These are phyloP conservation scores for Gallinago nigripennis DNA, from an alignment of 2,797 vertebrate genomes.

Conservation along the genomic window DNA sequence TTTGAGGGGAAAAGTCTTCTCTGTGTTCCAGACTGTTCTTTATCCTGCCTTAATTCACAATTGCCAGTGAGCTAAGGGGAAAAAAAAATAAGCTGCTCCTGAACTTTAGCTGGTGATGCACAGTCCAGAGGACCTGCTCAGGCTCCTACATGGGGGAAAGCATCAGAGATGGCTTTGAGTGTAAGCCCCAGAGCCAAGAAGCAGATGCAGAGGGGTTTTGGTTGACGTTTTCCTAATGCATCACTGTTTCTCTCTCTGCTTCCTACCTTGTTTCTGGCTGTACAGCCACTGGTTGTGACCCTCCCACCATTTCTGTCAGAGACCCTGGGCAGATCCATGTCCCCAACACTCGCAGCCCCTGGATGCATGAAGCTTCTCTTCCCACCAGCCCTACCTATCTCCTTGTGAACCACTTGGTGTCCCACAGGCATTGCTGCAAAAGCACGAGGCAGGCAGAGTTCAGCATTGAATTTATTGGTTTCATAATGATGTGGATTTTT, in stretches of 20 bases:
- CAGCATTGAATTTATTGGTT: fast-evolving
- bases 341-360: background rate
- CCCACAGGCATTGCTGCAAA: background rate
- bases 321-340: background rate
- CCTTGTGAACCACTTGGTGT: background rate
- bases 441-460: background rate
- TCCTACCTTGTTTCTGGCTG: fast-evolving
- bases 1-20: background rate
- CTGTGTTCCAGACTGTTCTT: background rate
- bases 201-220: background rate
- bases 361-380: fast-evolving
- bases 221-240: background rate
- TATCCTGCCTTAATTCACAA: background rate
- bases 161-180: background rate
- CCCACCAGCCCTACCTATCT: background rate
- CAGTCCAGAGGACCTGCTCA: background rate
- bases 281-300: fast-evolving
- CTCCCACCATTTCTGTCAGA: fast-evolving
- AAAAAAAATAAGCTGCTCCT: background rate
- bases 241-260: background rate
- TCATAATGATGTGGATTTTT: background rate
- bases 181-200: background rate
- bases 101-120: background rate
- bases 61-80: background rate
- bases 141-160: fast-evolving